These are phyloP conservation scores for Spisula subtruncata DNA, from an alignment of 2,888 invertebrate species.

Conservation along the genomic window DNA sequence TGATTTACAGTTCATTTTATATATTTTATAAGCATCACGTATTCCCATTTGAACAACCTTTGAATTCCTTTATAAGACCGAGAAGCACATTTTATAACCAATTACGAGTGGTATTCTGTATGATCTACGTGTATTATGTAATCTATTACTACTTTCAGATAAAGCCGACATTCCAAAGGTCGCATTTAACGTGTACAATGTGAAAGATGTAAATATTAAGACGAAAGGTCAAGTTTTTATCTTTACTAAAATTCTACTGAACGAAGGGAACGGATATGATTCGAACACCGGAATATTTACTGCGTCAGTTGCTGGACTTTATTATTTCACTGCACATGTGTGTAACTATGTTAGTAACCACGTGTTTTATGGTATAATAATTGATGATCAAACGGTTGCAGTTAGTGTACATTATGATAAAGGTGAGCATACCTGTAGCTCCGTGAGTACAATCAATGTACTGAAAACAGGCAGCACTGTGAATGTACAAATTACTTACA, in stretches of 20 bases:
- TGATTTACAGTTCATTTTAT: too few relatives aligned
- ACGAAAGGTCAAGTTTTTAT: background rate
- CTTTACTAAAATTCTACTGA: background rate
- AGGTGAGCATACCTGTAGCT: background rate
- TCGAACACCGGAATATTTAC: too few relatives aligned
- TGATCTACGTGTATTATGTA: too few relatives aligned
- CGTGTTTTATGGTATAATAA: background rate
- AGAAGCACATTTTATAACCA: too few relatives aligned
- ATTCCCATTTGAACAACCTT: too few relatives aligned
- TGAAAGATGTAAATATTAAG: background rate
- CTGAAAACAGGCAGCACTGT: background rate
- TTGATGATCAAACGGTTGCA: background rate
- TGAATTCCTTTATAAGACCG: too few relatives aligned
- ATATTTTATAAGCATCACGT: too few relatives aligned
- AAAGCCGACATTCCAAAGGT: background rate
- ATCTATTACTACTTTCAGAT: background rate
- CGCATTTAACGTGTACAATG: background rate
- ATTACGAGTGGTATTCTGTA: too few relatives aligned
- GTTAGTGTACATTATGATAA: background rate
- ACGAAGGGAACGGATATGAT: background rate
- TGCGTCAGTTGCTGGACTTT: too few relatives aligned
- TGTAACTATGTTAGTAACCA: too few relatives aligned
- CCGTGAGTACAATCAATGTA: background rate
- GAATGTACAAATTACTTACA: background rate
- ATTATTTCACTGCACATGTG: too few relatives aligned